Conservation (phyloP, 2,113 vertebrate species). For the Rhinolophus sinicus region DNA sequence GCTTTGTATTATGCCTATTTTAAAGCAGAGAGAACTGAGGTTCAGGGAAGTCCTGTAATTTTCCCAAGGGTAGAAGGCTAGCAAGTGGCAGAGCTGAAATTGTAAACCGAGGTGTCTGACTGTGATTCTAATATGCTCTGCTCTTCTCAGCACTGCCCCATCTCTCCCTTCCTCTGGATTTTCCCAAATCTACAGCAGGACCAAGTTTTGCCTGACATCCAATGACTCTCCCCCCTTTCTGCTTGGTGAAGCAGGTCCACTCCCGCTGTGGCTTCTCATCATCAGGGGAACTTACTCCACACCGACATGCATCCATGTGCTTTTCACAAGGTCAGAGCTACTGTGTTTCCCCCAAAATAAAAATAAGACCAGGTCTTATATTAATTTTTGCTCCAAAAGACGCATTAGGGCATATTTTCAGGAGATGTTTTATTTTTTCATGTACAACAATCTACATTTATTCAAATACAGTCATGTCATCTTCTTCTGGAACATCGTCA, state of each 20-base stretch:
- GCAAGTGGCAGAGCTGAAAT: background rate
- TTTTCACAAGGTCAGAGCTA: background rate
- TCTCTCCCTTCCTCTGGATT: background rate
- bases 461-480: no score
- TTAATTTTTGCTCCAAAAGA: no score
- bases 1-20: background rate
- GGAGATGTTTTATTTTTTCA: no score
- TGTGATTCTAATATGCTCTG: accelerated
- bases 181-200: background rate
- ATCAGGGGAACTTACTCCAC: background rate
- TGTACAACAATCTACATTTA: no score
- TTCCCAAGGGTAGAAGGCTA: background rate
- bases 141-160: background rate
- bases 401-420: no score
- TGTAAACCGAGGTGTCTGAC: background rate
- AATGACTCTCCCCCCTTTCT: background rate
- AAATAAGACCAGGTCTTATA: no score
- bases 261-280: background rate
- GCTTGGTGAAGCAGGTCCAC: background rate
- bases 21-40: background rate
- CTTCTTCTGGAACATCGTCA: no score
- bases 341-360: no score
- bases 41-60: background rate
- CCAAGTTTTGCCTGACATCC: background rate
- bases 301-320: accelerated